Evolutionary conservation across 2,797 vertebrate genomes (phyloP), one percentile per base, ranked within the genome.

Genomic region (Iguana delicatissima): DNA sequence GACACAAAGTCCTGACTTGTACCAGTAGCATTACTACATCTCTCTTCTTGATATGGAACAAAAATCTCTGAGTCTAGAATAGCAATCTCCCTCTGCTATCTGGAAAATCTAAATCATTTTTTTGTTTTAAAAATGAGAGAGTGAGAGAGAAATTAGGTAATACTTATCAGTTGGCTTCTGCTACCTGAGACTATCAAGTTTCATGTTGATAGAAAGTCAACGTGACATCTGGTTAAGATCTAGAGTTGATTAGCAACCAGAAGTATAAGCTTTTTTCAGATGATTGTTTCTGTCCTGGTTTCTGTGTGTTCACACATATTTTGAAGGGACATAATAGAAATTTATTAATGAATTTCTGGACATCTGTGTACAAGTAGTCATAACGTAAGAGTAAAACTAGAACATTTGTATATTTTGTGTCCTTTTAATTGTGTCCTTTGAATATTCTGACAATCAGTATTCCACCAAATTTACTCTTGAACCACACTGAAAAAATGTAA

Each of bases 381-480:
- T 29, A 81, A 42, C 4, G 18, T 73, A 3, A 38, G 38, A 80
- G 18, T 62, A 35, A 80, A 22, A 52, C 10, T 13, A 62, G 64
- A 32, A 16, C 4, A 22, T 38, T 55, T 57, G 64, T n/a, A 73
- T 72, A 57, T 69, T 50, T 32, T 62, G 59, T 9, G 35, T 35
- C 55, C 4, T 80, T 69, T 80, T 67, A 88, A 69, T 69, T 35
- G 67, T 73, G n/a, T 10, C 9, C 67, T 73, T 82, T 82, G 80
- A 42, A 35, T 32, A 57, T 32, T 42, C 22, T 73, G 67, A 73
- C 16, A 59, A 77, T 62, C 57, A 87, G 64, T 35, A 59, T 29
- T 88, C 26, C 24, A 82, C 72, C n/a, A 64, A 80, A 29, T 88
- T 57, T 72, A 82, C 38, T 29, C 82, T 55, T 72, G 50, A n/a